Evolutionary conservation across 2,888 invertebrate genomes (phyloP).

Genomic region (Yponomeuta plumbellus): DNA sequence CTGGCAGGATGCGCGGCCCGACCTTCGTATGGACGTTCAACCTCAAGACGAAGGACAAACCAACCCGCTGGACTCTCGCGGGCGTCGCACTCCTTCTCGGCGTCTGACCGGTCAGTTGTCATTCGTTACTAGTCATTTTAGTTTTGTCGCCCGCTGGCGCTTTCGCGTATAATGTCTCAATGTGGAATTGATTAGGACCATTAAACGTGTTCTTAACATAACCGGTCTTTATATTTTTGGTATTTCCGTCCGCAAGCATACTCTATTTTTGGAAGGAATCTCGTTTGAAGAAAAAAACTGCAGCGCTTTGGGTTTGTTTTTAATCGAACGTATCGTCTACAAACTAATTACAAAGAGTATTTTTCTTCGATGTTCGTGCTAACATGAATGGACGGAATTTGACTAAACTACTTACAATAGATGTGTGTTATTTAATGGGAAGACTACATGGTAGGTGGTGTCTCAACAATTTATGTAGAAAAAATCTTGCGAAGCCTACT

Average conservation of each 20-base stretch:
- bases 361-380: constrained; percentile 15
- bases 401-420: constrained; percentile 30
- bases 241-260: background rate
- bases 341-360: constrained; percentile 12
- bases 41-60: constrained; percentile 90
- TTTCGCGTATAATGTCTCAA: background rate
- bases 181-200: background rate
- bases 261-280: background rate
- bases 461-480: constrained; percentile 7
- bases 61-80: constrained; percentile 94
- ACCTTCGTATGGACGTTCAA: constrained; percentile 98
- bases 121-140: constrained; percentile 11
- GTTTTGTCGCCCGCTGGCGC: background rate
- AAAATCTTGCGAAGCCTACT: background rate
- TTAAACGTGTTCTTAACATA: background rate
- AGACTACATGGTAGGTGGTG: constrained; percentile 39
- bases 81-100: constrained; percentile 94
- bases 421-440: constrained; percentile 39
- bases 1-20: constrained; percentile 83
- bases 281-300: background rate
- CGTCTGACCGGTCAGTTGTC: constrained; percentile 65
- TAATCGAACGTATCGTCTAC: constrained; percentile 8
- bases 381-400: constrained; percentile 29
- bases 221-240: background rate
- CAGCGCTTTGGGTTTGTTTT: background rate